phyloP scores from a whole-genome alignment of 92 coral and sea anemone species.

The Porites divaricata region DNA sequence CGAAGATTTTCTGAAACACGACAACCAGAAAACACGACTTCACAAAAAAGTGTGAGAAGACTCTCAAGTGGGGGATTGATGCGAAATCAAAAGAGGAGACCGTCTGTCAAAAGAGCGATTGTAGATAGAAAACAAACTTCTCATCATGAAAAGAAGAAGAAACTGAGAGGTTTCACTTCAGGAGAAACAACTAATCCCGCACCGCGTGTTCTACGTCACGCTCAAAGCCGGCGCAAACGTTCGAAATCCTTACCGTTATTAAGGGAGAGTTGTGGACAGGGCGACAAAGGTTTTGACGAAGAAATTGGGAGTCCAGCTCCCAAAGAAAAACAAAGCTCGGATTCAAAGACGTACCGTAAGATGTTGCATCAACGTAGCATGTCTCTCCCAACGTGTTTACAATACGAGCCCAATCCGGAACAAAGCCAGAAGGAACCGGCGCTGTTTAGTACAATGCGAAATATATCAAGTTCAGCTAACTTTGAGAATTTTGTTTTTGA shows the following conservation, averaged over 20 bases:
- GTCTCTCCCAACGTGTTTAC: slow-evolving; percentile 7
- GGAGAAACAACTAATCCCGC: neutral
- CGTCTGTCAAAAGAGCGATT: neutral
- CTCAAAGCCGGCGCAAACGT: neutral
- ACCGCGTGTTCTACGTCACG: neutral
- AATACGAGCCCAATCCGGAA: neutral
- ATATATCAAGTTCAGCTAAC: neutral
- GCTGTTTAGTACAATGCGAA: neutral
- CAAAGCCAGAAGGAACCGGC: neutral
- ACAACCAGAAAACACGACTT: neutral
- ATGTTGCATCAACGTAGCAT: neutral
- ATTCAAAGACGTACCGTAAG: neutral
- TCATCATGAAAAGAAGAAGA: neutral
- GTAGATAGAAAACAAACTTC: neutral
- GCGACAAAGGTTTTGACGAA: neutral
- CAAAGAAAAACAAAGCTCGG: neutral
- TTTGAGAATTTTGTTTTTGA: slow-evolving; percentile 3
- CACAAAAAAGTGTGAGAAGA: neutral
- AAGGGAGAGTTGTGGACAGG: neutral
- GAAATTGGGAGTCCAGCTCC: neutral
- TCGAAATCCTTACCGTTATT: slow-evolving; percentile 8
- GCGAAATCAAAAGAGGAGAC: slow-evolving; percentile 47
- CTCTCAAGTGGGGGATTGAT: slow-evolving; percentile 69
- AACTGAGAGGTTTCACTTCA: neutral
- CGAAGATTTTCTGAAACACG: slow-evolving; percentile 19